These are phyloP conservation scores for Eledona agricola DNA, from an alignment of 2,888 invertebrate species.

Conservation along the genomic window DNA sequence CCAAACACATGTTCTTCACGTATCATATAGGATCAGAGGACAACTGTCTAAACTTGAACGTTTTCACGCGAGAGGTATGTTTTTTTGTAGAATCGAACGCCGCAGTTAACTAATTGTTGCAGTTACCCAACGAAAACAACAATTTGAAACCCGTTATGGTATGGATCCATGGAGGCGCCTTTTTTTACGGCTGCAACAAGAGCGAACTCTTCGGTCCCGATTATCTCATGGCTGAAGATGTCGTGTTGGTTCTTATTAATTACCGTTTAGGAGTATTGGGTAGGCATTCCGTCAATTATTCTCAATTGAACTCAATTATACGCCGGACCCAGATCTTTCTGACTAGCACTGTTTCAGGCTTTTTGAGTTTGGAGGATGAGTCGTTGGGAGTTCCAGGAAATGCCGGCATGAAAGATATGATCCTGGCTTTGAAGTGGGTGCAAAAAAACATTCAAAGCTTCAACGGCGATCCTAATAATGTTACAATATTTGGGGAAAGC, in stretches of 20 bases:
- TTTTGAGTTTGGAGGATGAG: slow-evolving; percentile 62
- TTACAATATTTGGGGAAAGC: slow-evolving; percentile 66
- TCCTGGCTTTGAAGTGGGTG: slow-evolving; percentile 65
- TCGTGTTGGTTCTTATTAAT: slow-evolving; percentile 58
- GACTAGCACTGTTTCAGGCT: slow-evolving; percentile 45
- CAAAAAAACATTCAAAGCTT: slow-evolving; percentile 61
- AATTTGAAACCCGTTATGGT: slow-evolving; percentile 59
- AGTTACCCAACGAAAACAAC: not conserved
- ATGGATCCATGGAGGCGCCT: slow-evolving; percentile 61
- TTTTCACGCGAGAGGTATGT: slow-evolving; percentile 13
- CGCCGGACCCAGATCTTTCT: not conserved
- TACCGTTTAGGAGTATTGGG: slow-evolving; percentile 59
- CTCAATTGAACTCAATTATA: not conserved
- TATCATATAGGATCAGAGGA: slow-evolving; percentile 50
- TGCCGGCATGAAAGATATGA: slow-evolving; percentile 66
- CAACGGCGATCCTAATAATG: slow-evolving; percentile 52
- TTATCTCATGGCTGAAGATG: slow-evolving; percentile 56
- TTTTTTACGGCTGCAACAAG: slow-evolving; percentile 54
- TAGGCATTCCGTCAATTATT: no score
- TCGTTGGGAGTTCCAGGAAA: slow-evolving; percentile 65
- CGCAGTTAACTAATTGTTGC: no score
- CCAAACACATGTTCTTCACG: slow-evolving; percentile 50
- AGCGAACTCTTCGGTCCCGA: slow-evolving; percentile 55
- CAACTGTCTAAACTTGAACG: slow-evolving; percentile 23
- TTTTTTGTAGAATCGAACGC: not conserved